phyloP scores from a whole-genome alignment of 2,113 vertebrate genomes.

The Hyaena hyaena region DNA sequence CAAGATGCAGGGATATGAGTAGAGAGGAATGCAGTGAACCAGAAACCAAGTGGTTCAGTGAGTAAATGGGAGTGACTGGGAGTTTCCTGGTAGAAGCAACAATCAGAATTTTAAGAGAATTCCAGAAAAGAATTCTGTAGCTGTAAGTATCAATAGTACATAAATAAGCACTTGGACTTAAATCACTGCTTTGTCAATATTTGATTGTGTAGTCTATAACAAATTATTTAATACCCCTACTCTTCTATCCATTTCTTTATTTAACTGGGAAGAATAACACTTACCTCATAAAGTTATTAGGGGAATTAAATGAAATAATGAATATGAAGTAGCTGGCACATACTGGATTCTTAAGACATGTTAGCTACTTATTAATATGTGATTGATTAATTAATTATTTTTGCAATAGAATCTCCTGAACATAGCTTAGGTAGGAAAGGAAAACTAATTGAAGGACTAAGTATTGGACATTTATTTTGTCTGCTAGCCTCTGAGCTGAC shows the following conservation, averaged over 20 bases:
- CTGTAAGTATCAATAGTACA: not conserved
- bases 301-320: not conserved
- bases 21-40: not conserved
- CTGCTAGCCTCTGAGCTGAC: not conserved
- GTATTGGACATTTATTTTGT: not conserved
- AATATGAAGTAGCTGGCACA: not conserved
- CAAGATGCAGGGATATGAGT: not conserved
- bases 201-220: not conserved
- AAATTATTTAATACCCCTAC: not conserved
- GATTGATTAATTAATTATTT: not conserved
- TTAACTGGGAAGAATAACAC: not conserved
- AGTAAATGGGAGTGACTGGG: not conserved
- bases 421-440: not conserved
- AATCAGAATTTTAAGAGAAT: not conserved
- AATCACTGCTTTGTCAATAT: not conserved
- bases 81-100: not conserved
- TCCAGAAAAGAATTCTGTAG: not conserved
- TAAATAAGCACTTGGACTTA: not conserved
- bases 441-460: not conserved
- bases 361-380: not conserved
- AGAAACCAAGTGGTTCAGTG: not conserved
- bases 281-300: not conserved
- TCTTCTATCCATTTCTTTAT: not conserved
- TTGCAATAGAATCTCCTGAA: conserved; percentile 1
- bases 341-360: not conserved